A percentile compares a stretch with the other conserved stretches of the same genome.
phyloP scores from a whole-genome alignment of 2,113 vertebrate species.

The cat (Felis catus) region F.catus_Fca126_mat1.0 CM031424.1:31277501-31278000 shows the following conservation, averaged over 20 bases:
- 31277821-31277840: neutral
- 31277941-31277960: neutral
- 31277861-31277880: neutral
- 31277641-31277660: neutral
- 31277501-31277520: neutral
- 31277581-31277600: neutral
- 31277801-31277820: neutral
- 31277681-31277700: neutral
- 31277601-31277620: neutral
- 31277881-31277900: neutral
- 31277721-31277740: neutral
- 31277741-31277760: neutral
- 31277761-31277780: neutral
- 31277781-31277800: neutral
- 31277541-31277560: neutral
- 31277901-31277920: neutral
- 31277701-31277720: neutral
- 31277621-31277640: neutral
- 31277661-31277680: conserved; percentile 48
- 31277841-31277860: neutral
- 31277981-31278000: neutral
- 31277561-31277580: neutral
- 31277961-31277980: neutral
- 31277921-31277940: neutral
- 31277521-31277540: neutral